A percentile compares a stretch with the other conserved stretches of the same genome.
These are phyloP conservation scores for Cheilinus undulatus DNA, from an alignment of 2,113 vertebrate species.

Conservation along the genomic window DNA sequence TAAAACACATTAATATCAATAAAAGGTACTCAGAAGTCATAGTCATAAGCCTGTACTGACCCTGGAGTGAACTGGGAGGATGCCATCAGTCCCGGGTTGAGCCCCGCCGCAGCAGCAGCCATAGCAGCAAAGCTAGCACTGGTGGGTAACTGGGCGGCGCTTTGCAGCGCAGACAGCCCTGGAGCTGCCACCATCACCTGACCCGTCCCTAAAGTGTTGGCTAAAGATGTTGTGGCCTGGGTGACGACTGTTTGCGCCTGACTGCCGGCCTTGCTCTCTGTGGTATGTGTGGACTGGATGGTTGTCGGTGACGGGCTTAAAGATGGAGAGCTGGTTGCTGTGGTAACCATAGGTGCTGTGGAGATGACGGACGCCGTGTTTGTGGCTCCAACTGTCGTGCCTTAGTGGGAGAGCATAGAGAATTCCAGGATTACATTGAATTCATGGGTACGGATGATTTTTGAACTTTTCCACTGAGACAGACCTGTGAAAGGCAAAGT, in stretches of 20 bases:
- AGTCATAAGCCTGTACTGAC: conserved; percentile 79
- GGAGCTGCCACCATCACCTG: conserved; percentile 95
- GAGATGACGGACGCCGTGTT: conserved; percentile 96
- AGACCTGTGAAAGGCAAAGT: conserved; percentile 91
- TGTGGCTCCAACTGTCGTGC: conserved; percentile 88
- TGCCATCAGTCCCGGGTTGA: conserved; percentile 95
- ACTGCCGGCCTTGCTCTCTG: conserved; percentile 80
- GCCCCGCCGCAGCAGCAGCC: conserved; percentile 96
- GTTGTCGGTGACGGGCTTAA: conserved; percentile 89
- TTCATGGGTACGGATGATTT: no score
- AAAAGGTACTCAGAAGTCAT: background rate
- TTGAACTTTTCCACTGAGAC: conserved; percentile 12
- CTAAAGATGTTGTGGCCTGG: conserved; percentile 88
- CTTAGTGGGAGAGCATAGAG: no score
- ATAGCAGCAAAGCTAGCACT: conserved; percentile 96
- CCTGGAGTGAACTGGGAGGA: conserved; percentile 94
- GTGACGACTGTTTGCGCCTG: conserved; percentile 85
- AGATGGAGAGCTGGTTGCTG: conserved; percentile 89
- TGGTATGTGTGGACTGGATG: conserved; percentile 77
- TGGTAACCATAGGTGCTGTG: conserved; percentile 88
- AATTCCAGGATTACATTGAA: no score
- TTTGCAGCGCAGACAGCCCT: conserved; percentile 91
- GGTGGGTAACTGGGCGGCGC: conserved; percentile 89
- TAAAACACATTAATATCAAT: background rate
- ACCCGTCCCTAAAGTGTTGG: conserved; percentile 87